Evolutionary conservation across 30 jellyfish, hydroid and myxozoan genomes (phyloP).

Genomic region (Turritopsis dohrnii): DNA sequence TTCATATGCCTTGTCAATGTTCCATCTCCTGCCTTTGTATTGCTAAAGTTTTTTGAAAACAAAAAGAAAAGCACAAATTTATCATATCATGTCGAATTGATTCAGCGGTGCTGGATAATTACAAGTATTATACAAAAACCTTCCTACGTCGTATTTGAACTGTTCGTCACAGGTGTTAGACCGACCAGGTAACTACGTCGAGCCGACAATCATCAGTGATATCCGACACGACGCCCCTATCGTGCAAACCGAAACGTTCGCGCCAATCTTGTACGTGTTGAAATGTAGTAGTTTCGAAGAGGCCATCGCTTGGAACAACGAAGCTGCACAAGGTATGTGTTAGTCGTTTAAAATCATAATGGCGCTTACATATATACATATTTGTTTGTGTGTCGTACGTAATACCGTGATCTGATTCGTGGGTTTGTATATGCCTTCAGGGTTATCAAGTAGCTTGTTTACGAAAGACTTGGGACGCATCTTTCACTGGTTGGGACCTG

Average conservation of each 20-base stretch:
- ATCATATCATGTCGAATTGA: no score
- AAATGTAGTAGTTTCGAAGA: slow-evolving; percentile 80
- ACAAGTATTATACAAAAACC: no score
- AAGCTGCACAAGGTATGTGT: slow-evolving; percentile 79
- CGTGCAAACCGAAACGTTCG: slow-evolving; percentile 92
- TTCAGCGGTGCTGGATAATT: no score
- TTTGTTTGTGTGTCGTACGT: no score
- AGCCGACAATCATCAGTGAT: slow-evolving; percentile 78
- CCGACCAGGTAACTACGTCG: slow-evolving; percentile 66
- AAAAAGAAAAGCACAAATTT: no score
- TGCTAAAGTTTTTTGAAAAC: no score
- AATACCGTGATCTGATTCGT: neutral
- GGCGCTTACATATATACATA: no score
- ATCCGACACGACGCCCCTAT: slow-evolving; percentile 80
- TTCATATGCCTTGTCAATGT: no score
- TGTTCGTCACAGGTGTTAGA: slow-evolving; percentile 17
- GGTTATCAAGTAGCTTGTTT: slow-evolving; percentile 84
- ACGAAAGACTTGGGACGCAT: slow-evolving; percentile 67
- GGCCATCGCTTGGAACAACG: slow-evolving; percentile 93
- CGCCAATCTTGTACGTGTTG: slow-evolving; percentile 79
- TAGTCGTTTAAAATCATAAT: neutral
- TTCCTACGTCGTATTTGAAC: neutral
- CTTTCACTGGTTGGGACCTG: slow-evolving; percentile 94
- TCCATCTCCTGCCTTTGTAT: no score
- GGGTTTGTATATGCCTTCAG: neutral